phyloP scores from a whole-genome alignment of 2,797 vertebrate genomes.

The Brachymystax lenok region DNA sequence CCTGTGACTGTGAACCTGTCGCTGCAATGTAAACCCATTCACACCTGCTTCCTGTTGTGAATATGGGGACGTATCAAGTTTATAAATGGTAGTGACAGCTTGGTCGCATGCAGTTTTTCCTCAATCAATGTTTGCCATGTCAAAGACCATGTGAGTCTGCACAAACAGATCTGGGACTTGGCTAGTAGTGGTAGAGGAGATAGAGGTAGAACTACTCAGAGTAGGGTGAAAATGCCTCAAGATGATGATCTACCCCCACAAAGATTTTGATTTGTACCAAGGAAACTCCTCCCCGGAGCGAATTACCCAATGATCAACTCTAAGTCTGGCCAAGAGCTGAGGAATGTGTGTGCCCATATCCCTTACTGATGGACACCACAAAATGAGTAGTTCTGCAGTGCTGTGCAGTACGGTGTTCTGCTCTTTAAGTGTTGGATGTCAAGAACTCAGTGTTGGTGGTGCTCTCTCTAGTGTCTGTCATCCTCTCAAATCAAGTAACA shows the following conservation, averaged over 20 bases:
- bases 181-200: too few relatives aligned
- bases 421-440: background rate
- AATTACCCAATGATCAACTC: background rate
- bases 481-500: background rate
- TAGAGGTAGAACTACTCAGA: too few relatives aligned
- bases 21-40: too few relatives aligned
- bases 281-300: background rate
- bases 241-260: background rate
- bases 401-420: background rate
- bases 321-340: background rate
- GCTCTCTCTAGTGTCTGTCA: background rate
- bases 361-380: constrained; percentile 9
- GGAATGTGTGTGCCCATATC: background rate
- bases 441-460: background rate
- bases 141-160: too few relatives aligned
- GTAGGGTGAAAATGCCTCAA: background rate
- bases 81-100: too few relatives aligned
- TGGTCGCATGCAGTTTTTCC: too few relatives aligned
- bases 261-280: background rate
- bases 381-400: background rate
- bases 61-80: too few relatives aligned
- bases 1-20: too few relatives aligned
- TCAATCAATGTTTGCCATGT: too few relatives aligned
- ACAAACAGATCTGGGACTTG: too few relatives aligned
- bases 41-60: too few relatives aligned